These are phyloP conservation scores for Nymphalis polychloros DNA, from an alignment of 2,888 invertebrate species.

Conservation along the genomic window DNA sequence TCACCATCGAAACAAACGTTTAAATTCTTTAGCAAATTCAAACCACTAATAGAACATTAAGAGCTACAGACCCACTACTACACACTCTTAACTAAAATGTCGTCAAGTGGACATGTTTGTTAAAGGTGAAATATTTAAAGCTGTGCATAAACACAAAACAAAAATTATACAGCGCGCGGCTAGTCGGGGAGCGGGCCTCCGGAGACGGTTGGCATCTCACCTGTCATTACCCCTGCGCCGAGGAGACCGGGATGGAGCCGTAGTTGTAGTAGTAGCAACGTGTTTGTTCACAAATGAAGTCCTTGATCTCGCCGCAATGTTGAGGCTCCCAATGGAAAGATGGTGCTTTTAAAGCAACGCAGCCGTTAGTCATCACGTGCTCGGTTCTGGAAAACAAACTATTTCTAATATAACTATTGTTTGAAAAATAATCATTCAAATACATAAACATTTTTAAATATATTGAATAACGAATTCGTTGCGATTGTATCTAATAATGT, in stretches of 20 bases:
- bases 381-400: constrained; percentile 81
- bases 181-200: constrained; percentile 77
- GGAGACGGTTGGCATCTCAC: constrained; percentile 85
- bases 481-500: neutral
- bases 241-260: constrained; percentile 93
- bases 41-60: constrained; percentile 49
- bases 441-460: too few species aligned
- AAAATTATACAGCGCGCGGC: constrained; percentile 63
- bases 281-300: constrained; percentile 94
- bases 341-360: constrained; percentile 89
- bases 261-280: constrained; percentile 95
- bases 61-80: constrained; percentile 36
- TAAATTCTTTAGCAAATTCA: constrained; percentile 58
- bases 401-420: constrained; percentile 59
- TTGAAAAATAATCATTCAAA: neutral
- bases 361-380: constrained; percentile 84
- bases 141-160: constrained; percentile 39
- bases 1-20: constrained; percentile 46
- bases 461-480: too few species aligned
- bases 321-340: constrained; percentile 91
- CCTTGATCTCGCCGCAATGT: constrained; percentile 91
- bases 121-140: constrained; percentile 35
- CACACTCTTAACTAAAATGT: constrained; percentile 45
- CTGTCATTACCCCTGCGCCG: constrained; percentile 95
- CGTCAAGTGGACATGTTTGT: constrained; percentile 55